phyloP scores from a whole-genome alignment of 2,888 invertebrate species.

The Tenthredo mesomela region DNA sequence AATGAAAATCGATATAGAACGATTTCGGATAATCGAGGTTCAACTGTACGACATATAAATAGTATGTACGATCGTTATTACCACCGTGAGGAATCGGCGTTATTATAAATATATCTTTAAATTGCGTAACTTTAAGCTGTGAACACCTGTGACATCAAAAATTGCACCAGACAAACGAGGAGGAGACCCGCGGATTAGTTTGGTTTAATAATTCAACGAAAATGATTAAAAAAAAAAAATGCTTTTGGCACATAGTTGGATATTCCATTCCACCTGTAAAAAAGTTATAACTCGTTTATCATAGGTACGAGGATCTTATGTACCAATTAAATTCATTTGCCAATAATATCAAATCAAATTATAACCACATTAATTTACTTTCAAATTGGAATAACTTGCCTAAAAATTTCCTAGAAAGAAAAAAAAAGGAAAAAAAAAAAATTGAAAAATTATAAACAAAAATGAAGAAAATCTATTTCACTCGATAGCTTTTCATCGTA shows the following conservation, averaged over 20 bases:
- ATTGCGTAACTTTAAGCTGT: not conserved
- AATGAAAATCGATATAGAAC: too few relatives aligned
- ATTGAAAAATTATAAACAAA: too few relatives aligned
- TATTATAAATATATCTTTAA: not conserved
- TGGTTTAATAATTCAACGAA: not conserved
- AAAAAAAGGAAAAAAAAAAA: too few relatives aligned
- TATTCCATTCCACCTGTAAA: not conserved
- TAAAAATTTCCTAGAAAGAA: too few relatives aligned
- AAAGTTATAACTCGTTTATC: not conserved
- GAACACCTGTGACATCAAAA: slow-evolving; percentile 46
- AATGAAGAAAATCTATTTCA: too few relatives aligned
- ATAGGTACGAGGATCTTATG: too few relatives aligned
- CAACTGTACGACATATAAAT: not conserved
- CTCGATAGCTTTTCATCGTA: too few relatives aligned
- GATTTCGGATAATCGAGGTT: too few relatives aligned
- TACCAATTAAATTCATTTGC: too few relatives aligned
- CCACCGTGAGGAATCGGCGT: not conserved
- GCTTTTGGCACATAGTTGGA: not conserved
- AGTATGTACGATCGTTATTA: not conserved
- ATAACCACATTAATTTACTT: too few relatives aligned
- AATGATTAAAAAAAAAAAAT: not conserved
- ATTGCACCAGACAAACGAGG: not conserved
- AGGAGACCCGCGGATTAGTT: not conserved
- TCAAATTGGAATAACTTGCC: too few relatives aligned
- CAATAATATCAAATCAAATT: too few relatives aligned